Evolutionary conservation across 2,888 invertebrate genomes (phyloP).

Genomic region (Glyphotaelius pellucidus): DNA sequence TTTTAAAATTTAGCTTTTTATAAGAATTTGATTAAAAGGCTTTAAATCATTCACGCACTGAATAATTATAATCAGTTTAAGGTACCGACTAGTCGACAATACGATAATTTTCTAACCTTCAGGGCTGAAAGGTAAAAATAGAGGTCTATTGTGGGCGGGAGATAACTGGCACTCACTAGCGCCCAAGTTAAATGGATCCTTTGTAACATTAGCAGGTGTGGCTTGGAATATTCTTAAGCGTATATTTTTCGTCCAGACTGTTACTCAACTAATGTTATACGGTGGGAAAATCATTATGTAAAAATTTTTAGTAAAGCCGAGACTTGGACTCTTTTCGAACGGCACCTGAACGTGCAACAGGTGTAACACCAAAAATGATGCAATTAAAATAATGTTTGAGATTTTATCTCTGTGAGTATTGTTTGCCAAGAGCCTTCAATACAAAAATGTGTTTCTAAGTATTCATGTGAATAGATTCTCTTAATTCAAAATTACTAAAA

Average conservation of each 20-base stretch:
- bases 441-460: too few species aligned
- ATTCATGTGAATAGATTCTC: not conserved
- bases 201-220: not conserved
- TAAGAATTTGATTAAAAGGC: not conserved
- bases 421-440: not conserved
- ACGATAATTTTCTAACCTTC: not conserved
- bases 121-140: slow-evolving; percentile 2
- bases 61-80: not conserved
- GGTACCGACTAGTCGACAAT: not conserved
- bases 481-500: not conserved
- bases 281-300: not conserved
- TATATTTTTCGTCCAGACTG: not conserved
- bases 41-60: not conserved
- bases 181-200: not conserved
- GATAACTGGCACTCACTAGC: not conserved
- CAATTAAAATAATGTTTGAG: not conserved
- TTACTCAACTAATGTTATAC: not conserved
- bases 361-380: not conserved
- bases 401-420: not conserved
- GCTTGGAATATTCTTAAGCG: slow-evolving; percentile 14
- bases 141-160: not conserved
- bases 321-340: not conserved
- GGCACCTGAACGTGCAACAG: not conserved
- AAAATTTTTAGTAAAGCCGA: not conserved
- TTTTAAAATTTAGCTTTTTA: not conserved